Percentiles rank a stretch among this genome's conserved stretches.
Evolutionary conservation across 1,140 invertebrate genomes (phyloP).

Genomic region (Tribolium castaneum): DNA sequence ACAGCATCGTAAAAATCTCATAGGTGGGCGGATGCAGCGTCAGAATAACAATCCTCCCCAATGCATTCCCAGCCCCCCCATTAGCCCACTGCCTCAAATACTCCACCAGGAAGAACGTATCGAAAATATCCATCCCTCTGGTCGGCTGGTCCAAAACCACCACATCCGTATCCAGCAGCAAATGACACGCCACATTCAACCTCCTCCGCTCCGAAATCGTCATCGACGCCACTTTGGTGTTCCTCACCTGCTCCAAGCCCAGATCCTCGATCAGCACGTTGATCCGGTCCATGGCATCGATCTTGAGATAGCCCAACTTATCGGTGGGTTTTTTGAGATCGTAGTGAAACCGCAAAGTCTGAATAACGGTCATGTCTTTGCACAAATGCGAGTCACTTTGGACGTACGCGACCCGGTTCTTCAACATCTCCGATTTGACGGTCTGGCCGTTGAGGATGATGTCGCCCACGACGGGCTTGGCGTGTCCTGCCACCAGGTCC

Average conservation of each 20-base stretch:
- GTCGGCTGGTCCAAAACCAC: constrained; percentile 90
- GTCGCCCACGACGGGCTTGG: constrained; percentile 78
- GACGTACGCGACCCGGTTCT: constrained; percentile 74
- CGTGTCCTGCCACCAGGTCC: constrained; percentile 81
- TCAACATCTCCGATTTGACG: constrained; percentile 76
- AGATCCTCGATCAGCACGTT: constrained; percentile 89
- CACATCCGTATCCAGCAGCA: constrained; percentile 86
- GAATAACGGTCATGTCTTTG: constrained; percentile 82
- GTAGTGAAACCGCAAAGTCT: constrained; percentile 84
- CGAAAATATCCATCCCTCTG: constrained; percentile 94
- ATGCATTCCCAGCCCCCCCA: constrained; percentile 68
- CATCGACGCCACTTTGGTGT: constrained; percentile 80
- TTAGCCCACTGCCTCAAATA: constrained; percentile 93
- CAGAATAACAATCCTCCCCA: constrained; percentile 84
- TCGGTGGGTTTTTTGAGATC: constrained; percentile 73
- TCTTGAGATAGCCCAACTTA: constrained; percentile 67
- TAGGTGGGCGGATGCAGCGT: constrained; percentile 94
- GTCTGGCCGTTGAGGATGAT: constrained; percentile 88
- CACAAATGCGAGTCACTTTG: constrained; percentile 70
- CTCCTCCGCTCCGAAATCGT: constrained; percentile 88
- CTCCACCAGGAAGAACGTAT: constrained; percentile 94
- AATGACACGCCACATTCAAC: constrained; percentile 87
- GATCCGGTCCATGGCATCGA: constrained; percentile 77
- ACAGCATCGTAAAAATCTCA: constrained; percentile 95
- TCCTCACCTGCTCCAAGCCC: constrained; percentile 85